Conservation (phyloP, 1,140 invertebrate species). For the Cydia amplana region DNA sequence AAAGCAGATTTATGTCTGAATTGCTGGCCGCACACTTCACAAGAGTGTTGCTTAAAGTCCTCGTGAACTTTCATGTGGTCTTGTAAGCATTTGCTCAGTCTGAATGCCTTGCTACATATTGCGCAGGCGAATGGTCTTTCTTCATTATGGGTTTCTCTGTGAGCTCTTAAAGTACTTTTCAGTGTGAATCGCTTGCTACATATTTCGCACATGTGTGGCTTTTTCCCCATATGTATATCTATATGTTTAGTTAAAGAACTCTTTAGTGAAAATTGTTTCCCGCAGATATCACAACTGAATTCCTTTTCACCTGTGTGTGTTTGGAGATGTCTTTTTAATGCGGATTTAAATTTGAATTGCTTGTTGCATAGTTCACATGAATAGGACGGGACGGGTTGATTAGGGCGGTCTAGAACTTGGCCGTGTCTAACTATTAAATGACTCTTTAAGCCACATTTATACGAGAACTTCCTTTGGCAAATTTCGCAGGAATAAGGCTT, state of each 20-base stretch:
- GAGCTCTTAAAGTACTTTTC: neutral
- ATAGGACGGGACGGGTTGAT: conserved; percentile 7
- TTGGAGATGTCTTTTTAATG: neutral
- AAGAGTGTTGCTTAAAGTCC: neutral
- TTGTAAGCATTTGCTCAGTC: conserved; percentile 4
- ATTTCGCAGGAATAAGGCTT: conserved; percentile 3
- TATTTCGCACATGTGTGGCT: conserved; percentile 5
- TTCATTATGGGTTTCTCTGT: neutral
- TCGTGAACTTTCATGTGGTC: conserved; percentile 4
- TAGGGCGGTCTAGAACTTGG: neutral
- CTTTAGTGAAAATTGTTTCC: conserved; percentile 10
- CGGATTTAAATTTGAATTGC: conserved; percentile 3
- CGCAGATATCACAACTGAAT: neutral
- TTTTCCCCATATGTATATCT: conserved; percentile 6
- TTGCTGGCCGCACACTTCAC: neutral
- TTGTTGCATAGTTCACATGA: neutral
- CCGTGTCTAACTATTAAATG: conserved; percentile 11
- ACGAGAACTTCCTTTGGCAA: neutral
- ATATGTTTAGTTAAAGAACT: conserved; percentile 13
- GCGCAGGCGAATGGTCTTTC: neutral
- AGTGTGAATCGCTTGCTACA: neutral
- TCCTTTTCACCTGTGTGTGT: conserved; percentile 13
- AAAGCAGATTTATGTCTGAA: conserved; percentile 12
- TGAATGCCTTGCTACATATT: neutral
- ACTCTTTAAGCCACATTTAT: conserved; percentile 5